These are phyloP conservation scores for Acrossocheilus fasciatus DNA, from an alignment of 2,797 vertebrate species.

Conservation along the genomic window DNA sequence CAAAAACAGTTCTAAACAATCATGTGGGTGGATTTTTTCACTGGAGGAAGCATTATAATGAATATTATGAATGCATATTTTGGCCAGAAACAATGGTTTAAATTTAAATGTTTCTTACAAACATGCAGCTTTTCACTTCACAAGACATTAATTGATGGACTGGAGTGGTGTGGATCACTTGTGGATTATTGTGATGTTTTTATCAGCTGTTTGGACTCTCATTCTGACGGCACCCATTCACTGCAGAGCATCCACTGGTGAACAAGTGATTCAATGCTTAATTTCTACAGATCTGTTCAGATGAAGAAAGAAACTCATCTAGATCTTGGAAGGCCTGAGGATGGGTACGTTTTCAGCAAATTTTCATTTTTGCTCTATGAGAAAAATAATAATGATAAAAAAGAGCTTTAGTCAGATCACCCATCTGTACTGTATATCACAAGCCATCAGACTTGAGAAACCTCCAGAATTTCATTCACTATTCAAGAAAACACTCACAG, in stretches of 20 bases:
- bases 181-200: background rate
- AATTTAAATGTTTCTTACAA: background rate
- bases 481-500: background rate
- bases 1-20: no score
- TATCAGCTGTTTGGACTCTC: background rate
- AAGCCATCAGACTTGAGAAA: constrained; percentile 5
- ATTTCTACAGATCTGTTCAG: background rate
- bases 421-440: background rate
- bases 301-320: background rate
- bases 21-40: no score
- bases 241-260: background rate
- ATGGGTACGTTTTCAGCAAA: background rate
- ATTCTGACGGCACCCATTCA: constrained; percentile 3
- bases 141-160: background rate
- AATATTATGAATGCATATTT: background rate
- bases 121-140: background rate
- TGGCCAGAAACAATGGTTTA: background rate
- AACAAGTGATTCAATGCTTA: background rate
- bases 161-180: background rate
- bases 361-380: background rate
- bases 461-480: constrained; percentile 29
- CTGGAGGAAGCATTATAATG: background rate
- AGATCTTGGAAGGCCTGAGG: background rate
- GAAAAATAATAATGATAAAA: background rate
- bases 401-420: constrained; percentile 1